Evolutionary conservation across 2,797 vertebrate species (phyloP).

Genomic region (Melanotaenia maccullochi): DNA sequence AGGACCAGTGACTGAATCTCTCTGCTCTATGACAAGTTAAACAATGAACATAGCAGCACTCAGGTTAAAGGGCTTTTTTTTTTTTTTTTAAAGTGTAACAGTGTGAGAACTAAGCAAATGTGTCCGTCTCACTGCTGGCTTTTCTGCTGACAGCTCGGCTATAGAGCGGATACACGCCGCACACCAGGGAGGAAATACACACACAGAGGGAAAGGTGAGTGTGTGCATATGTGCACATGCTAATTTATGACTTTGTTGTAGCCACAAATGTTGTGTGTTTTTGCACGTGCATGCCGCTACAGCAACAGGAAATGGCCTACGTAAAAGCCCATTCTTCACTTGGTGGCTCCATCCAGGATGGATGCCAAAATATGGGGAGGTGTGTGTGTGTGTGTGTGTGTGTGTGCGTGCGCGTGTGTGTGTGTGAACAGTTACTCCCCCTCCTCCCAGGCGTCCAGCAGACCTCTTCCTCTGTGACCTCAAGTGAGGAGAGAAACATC

Average conservation of each 20-base stretch:
- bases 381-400: constrained; percentile 31
- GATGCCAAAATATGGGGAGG: constrained; percentile 60
- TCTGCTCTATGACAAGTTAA: neutral
- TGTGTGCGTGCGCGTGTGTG: constrained; percentile 23
- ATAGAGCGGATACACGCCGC: constrained; percentile 56
- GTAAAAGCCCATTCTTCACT: constrained; percentile 82
- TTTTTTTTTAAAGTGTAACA: constrained; percentile 6
- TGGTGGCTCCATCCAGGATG: constrained; percentile 78
- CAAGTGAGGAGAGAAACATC: constrained; percentile 52
- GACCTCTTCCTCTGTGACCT: constrained; percentile 69
- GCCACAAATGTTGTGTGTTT: constrained; percentile 49
- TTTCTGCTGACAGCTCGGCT: constrained; percentile 68
- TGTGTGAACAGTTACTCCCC: constrained; percentile 45
- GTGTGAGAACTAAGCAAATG: constrained; percentile 50
- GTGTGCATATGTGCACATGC: constrained; percentile 9
- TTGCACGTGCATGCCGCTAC: constrained; percentile 43
- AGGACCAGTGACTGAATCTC: neutral
- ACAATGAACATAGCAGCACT: neutral
- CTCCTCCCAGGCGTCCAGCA: constrained; percentile 39
- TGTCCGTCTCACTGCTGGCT: constrained; percentile 42
- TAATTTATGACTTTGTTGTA: constrained; percentile 61
- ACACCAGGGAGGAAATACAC: constrained; percentile 67
- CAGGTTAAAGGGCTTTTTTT: neutral
- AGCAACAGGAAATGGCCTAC: constrained; percentile 73
- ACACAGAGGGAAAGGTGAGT: constrained; percentile 35